A percentile compares a stretch with the other conserved stretches of the same genome.
Conservation (phyloP, 2,113 vertebrate species). For the Siniperca knerii region DNA sequence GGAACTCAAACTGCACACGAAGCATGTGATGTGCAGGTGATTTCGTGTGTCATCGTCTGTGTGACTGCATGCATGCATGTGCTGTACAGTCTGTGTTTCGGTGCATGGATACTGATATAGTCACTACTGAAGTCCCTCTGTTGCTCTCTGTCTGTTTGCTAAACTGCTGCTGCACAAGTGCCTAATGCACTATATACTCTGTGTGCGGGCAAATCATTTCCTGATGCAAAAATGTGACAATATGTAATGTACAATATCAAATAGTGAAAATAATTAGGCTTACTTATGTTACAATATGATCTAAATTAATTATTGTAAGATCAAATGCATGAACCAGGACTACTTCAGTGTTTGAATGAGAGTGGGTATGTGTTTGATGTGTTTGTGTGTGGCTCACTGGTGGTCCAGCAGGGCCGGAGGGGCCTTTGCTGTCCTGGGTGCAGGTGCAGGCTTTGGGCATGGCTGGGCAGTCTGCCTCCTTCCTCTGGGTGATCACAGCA, state of each 20-base stretch:
- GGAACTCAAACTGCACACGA: background rate
- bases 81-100: background rate
- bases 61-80: background rate
- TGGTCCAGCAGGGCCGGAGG: conserved; percentile 90
- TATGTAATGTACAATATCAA: too few species aligned
- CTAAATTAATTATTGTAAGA: background rate
- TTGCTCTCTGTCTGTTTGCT: too few species aligned
- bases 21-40: background rate
- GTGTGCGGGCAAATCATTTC: too few species aligned
- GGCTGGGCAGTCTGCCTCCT: conserved; percentile 92
- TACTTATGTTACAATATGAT: background rate
- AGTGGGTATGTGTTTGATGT: background rate
- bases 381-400: conserved; percentile 84
- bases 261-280: too few species aligned
- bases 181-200: too few species aligned
- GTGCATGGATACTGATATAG: too few species aligned
- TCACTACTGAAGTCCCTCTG: too few species aligned
- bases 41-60: background rate
- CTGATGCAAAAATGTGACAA: too few species aligned
- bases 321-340: too few species aligned
- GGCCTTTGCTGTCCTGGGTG: conserved; percentile 92
- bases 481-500: conserved; percentile 85
- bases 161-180: too few species aligned
- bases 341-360: background rate
- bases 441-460: conserved; percentile 95